These are phyloP conservation scores for Drosophila recens DNA, from an alignment of 2,888 invertebrate genomes.

Conservation along the genomic window DNA sequence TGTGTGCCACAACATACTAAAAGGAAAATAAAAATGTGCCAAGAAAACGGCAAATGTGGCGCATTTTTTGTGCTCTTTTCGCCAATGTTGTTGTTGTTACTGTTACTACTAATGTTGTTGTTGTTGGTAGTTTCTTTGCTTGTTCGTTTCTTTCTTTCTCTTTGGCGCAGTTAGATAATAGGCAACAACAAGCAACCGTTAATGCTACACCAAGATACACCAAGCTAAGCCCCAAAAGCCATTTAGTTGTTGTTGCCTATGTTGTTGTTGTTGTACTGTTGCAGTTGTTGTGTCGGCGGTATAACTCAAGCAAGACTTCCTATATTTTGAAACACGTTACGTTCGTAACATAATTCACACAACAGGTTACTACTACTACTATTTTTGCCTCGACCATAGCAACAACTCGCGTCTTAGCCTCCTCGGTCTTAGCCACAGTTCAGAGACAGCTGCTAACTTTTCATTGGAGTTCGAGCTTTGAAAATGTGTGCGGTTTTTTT, in stretches of 20 bases:
- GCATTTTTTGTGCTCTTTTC: constrained; percentile 44
- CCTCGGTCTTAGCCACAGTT: constrained; percentile 2
- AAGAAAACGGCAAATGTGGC: constrained; percentile 63
- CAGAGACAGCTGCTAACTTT: constrained; percentile 17
- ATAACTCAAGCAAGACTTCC: constrained; percentile 84
- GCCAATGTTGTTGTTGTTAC: constrained; percentile 28
- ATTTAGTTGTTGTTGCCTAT: constrained; percentile 43
- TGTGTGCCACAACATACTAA: constrained; percentile 70
- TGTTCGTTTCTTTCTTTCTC: constrained; percentile 68
- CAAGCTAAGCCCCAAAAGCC: constrained; percentile 61
- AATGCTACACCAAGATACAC: constrained; percentile 51
- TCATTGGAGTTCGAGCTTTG: constrained; percentile 22
- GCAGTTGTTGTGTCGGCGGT: constrained; percentile 61
- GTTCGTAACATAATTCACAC: constrained; percentile 85
- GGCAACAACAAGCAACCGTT: constrained; percentile 67
- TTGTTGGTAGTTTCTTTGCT: constrained; percentile 33
- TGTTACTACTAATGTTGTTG: constrained; percentile 27
- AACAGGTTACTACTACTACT: constrained; percentile 75
- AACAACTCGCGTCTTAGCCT: constrained; percentile 25
- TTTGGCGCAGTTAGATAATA: constrained; percentile 73
- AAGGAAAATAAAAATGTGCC: constrained; percentile 72
- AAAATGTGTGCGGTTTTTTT: constrained; percentile 15
- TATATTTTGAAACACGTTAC: constrained; percentile 85
- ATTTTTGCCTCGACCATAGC: constrained; percentile 36
- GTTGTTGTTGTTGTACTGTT: constrained; percentile 34